These are phyloP conservation scores for Brachycybe producta DNA, from an alignment of 2,888 invertebrate genomes.

Conservation along the genomic window DNA sequence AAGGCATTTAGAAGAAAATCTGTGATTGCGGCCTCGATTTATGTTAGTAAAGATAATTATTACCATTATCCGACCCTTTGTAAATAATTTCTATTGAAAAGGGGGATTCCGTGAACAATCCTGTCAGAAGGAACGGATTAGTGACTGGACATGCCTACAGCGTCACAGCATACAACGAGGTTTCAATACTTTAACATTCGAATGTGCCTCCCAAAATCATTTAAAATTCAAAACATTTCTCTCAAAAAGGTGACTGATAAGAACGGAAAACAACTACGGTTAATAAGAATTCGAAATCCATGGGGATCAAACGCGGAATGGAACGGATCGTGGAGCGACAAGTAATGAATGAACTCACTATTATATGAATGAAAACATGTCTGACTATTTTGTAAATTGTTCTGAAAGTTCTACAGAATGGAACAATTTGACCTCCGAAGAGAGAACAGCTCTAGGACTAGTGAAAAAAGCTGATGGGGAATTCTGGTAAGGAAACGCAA, in stretches of 20 bases:
- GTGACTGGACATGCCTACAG: constrained; percentile 90
- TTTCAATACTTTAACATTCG: no score
- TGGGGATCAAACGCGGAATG: constrained; percentile 3
- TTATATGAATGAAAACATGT: no score
- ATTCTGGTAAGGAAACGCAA: constrained; percentile 50
- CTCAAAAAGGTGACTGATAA: not conserved
- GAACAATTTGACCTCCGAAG: not conserved
- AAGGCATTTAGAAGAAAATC: constrained; percentile 81
- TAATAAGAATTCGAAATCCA: constrained; percentile 6
- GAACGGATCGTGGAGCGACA: constrained; percentile 13
- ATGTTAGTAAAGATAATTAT: constrained; percentile 40
- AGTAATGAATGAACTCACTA: not conserved
- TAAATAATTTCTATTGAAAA: not conserved
- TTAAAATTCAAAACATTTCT: constrained; percentile 18
- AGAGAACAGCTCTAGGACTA: not conserved
- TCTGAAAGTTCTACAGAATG: constrained; percentile 7
- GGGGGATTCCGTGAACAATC: constrained; percentile 10
- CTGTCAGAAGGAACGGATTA: constrained; percentile 47
- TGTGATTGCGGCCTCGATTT: constrained; percentile 90
- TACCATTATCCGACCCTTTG: no score
- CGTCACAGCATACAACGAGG: constrained; percentile 66
- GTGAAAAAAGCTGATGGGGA: not conserved
- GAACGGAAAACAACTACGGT: not conserved
- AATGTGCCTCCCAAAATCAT: no score
- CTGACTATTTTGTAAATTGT: not conserved